Conservation (phyloP, 2,888 invertebrate genomes). For the Epicampocera succincta region DNA sequence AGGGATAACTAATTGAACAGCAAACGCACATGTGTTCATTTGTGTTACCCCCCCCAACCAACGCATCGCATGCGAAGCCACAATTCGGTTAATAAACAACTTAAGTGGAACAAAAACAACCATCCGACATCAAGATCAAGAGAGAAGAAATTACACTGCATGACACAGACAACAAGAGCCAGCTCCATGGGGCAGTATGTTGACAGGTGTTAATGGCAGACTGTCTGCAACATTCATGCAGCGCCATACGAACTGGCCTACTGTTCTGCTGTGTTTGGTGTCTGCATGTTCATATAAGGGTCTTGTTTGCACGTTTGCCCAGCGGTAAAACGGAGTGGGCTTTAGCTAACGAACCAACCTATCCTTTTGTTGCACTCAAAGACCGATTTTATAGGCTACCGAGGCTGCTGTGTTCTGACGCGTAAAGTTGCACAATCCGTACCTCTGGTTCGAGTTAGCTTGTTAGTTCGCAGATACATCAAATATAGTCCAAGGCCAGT, state of each 20-base stretch:
- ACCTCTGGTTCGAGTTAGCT: too few relatives aligned
- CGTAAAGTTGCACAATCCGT: too few relatives aligned
- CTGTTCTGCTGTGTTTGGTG: background rate
- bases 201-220: slow-evolving; percentile 57
- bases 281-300: background rate
- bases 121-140: slow-evolving; percentile 1
- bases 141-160: background rate
- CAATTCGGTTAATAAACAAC: slow-evolving; percentile 12
- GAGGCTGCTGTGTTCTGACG: too few relatives aligned
- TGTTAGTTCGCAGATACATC: too few relatives aligned
- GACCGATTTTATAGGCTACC: too few relatives aligned
- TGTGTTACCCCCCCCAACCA: background rate
- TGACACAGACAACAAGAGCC: slow-evolving; percentile 16
- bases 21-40: background rate
- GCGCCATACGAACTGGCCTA: slow-evolving; percentile 11
- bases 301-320: too few relatives aligned
- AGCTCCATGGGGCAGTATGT: slow-evolving; percentile 44
- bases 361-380: too few relatives aligned
- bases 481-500: too few relatives aligned
- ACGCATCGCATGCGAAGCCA: background rate
- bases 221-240: slow-evolving; percentile 41
- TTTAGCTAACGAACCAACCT: too few relatives aligned
- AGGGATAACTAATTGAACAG: background rate
- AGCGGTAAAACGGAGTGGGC: too few relatives aligned
- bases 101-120: background rate